These are phyloP conservation scores for Clarias laeviceps DNA, from an alignment of 2,797 vertebrate genomes.

Conservation along the genomic window DNA sequence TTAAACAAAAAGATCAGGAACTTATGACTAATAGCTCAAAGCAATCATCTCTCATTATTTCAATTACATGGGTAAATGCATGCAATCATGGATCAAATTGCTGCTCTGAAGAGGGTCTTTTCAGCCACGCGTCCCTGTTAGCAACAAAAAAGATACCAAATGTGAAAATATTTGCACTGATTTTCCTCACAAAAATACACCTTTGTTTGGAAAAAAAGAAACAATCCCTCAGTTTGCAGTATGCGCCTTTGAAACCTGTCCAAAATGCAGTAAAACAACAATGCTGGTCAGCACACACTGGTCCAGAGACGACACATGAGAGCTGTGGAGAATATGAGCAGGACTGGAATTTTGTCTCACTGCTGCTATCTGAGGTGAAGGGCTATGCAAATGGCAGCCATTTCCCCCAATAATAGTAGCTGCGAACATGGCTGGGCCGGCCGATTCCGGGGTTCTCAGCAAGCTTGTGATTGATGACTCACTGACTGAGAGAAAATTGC, in stretches of 20 bases:
- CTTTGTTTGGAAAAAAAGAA: slow-evolving; percentile 85
- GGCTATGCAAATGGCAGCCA: slow-evolving; percentile 81
- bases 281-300: slow-evolving; percentile 17
- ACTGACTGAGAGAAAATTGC: slow-evolving; percentile 94
- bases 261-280: slow-evolving; percentile 27
- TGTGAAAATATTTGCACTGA: slow-evolving; percentile 94
- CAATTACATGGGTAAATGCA: slow-evolving; percentile 97
- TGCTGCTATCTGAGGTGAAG: slow-evolving; percentile 80
- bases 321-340: slow-evolving; percentile 13
- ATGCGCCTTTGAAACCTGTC: slow-evolving; percentile 57
- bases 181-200: slow-evolving; percentile 87
- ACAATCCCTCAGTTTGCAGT: slow-evolving; percentile 77
- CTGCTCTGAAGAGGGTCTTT: slow-evolving; percentile 91
- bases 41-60: slow-evolving; percentile 97
- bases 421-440: slow-evolving; percentile 84
- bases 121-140: slow-evolving; percentile 88
- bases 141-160: slow-evolving; percentile 73
- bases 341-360: slow-evolving; percentile 65
- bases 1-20: slow-evolving; percentile 97
- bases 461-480: slow-evolving; percentile 93
- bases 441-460: slow-evolving; percentile 88
- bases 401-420: slow-evolving; percentile 83
- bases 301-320: slow-evolving; percentile 12
- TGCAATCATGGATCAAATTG: slow-evolving; percentile 96
- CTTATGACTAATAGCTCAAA: slow-evolving; percentile 96